Conservation (phyloP, 2,797 vertebrate genomes). For the Huso huso region DNA sequence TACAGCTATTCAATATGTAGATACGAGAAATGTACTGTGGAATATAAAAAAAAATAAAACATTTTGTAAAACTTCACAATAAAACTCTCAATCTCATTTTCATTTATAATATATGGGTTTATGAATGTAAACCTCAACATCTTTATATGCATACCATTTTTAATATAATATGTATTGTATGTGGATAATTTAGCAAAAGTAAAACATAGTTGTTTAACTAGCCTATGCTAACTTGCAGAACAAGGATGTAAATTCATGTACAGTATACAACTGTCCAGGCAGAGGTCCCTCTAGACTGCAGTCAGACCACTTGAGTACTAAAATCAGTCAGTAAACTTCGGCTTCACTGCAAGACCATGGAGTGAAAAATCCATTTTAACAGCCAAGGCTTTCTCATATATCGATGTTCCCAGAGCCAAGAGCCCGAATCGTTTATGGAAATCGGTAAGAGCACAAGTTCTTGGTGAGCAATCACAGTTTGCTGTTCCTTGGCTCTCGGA, state of each 20-base stretch:
- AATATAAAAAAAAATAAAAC: too few relatives aligned
- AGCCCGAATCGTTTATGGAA: conserved; percentile 25
- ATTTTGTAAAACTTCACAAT: too few relatives aligned
- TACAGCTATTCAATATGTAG: too few relatives aligned
- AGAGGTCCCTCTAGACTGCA: background rate
- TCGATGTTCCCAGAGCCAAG: conserved; percentile 18
- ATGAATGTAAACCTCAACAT: too few relatives aligned
- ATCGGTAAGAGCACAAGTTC: conserved; percentile 17
- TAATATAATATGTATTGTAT: too few relatives aligned
- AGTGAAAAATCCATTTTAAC: conserved; percentile 21
- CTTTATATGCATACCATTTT: too few relatives aligned
- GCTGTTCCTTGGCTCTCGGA: conserved; percentile 10
- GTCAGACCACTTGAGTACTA: conserved; percentile 10
- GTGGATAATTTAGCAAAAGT: too few relatives aligned
- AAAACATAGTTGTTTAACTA: too few relatives aligned
- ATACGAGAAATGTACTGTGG: too few relatives aligned
- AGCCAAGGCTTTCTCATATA: conserved; percentile 13
- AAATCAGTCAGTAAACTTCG: conserved; percentile 12
- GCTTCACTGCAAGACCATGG: conserved; percentile 10
- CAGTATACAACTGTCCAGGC: conserved; percentile 23
- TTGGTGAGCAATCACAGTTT: conserved; percentile 17
- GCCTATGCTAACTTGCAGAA: conserved; percentile 56
- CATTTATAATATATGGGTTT: too few relatives aligned
- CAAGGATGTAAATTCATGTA: conserved; percentile 43
- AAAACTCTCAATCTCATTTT: too few relatives aligned